Evolutionary conservation across 1,140 invertebrate species (phyloP).

Genomic region (Platorchestia sp.): DNA sequence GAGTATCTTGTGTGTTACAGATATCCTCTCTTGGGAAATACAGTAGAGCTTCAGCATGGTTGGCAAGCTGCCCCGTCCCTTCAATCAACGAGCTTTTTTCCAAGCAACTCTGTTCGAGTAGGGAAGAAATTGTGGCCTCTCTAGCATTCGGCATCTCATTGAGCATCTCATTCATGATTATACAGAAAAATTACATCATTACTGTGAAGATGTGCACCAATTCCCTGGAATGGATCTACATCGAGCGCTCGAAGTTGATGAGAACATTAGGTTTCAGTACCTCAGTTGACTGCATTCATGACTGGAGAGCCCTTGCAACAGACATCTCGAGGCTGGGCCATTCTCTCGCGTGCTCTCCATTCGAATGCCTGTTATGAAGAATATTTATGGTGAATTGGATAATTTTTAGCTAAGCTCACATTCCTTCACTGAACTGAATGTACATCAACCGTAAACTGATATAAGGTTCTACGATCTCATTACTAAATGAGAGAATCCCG

Average conservation of each 20-base stretch:
- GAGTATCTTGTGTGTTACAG: too few relatives aligned
- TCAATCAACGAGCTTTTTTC: too few relatives aligned
- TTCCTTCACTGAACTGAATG: not conserved
- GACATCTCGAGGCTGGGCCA: not conserved
- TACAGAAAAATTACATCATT: not conserved
- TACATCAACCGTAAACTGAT: not conserved
- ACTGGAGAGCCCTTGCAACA: not conserved
- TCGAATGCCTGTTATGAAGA: not conserved
- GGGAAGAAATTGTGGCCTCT: not conserved
- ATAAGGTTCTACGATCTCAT: too few relatives aligned
- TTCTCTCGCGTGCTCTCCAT: not conserved
- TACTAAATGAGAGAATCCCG: too few relatives aligned
- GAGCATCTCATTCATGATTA: not conserved
- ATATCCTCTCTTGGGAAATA: too few relatives aligned
- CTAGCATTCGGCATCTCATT: not conserved
- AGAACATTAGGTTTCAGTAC: not conserved
- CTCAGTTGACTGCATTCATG: not conserved
- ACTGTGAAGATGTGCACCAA: not conserved
- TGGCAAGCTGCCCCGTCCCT: too few relatives aligned
- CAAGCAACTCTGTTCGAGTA: not conserved
- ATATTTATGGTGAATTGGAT: not conserved
- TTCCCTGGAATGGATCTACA: not conserved
- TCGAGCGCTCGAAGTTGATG: not conserved
- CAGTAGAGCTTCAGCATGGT: too few relatives aligned
- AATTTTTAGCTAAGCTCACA: not conserved